Conservation (phyloP, 1,140 invertebrate species). For the Thrips palmi region DNA sequence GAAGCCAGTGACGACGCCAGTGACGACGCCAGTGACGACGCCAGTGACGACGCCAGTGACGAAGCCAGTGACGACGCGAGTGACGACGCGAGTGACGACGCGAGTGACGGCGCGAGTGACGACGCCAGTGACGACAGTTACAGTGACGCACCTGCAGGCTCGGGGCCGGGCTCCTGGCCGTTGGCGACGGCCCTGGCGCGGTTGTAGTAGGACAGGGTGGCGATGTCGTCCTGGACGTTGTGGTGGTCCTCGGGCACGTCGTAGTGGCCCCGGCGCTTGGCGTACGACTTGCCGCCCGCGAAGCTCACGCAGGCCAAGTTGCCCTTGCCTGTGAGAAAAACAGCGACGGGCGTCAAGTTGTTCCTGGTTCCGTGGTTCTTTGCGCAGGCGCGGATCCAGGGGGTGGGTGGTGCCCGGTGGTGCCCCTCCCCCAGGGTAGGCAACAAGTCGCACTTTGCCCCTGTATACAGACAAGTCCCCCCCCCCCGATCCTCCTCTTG, state of each 20-base stretch:
- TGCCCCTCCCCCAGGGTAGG: no score
- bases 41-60: not conserved
- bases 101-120: no score
- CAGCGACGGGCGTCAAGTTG: constrained; percentile 2
- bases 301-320: constrained; percentile 59
- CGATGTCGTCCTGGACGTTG: constrained; percentile 45
- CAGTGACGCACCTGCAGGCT: constrained; percentile 1
- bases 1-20: not conserved
- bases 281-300: constrained; percentile 53
- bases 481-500: no score
- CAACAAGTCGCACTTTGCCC: no score
- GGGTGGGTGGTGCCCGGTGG: no score
- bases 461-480: no score
- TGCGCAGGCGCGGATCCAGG: no score
- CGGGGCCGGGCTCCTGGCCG: constrained; percentile 22
- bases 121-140: constrained; percentile 1
- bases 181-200: constrained; percentile 38
- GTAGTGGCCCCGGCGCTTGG: constrained; percentile 32
- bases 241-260: constrained; percentile 16
- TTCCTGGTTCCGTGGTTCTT: no score
- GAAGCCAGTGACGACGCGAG: not conserved
- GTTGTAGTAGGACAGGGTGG: constrained; percentile 53
- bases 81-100: no score
- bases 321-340: constrained; percentile 25
- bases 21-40: not conserved